Evolutionary conservation across 2,888 invertebrate species (phyloP), one percentile per base, ranked within the genome.

Genomic region (Toxonevra muliebris): DNA sequence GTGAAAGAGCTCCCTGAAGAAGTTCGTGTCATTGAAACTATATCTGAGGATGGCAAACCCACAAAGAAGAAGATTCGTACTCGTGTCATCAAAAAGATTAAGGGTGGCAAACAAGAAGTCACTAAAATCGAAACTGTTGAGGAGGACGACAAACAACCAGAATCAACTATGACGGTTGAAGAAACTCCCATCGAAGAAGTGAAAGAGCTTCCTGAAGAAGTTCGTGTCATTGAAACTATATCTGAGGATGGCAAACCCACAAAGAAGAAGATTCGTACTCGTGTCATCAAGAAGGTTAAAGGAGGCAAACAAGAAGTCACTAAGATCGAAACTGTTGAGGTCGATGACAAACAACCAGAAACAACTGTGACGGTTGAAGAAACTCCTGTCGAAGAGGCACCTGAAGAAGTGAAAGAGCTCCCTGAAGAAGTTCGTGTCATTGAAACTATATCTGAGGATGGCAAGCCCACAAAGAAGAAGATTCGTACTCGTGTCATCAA

Each of bases 291-390:
- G 13, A 69, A 63, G 55, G 42, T 66, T 4, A 69, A 69, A 45
- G 69, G 66, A 19, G 66, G 41, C 11, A 69, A 69, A 30, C 69
- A 69, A 66, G 66, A 69, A 61, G 66, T 69, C 50, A 69, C 69
- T 7, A 69, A 61, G 60, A 69, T 69, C 19, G 66, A 69, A 50
- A 69, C 66, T 1, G 66, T 69, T 8, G 66, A 66, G 63, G 69
- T 66, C 60, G 69, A 69, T 52, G 69, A 63, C 43, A 69, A 69
- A 40, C 66, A 66, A 55, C 66, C 69, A 10, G 69, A 69, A 69
- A 69, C 69, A 0, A 69, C 63, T 10, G 69, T 69, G 10, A 66
- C 60, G 7, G 66, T 69, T 13, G 66, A 63, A 40, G 69, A 69
- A 43, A 40, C 55, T 55, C 60, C 66, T 13, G 17, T 61, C 8